A percentile compares a stretch with the other conserved stretches of the same genome.
These are phyloP conservation scores for Bradypodion ventrale DNA, from an alignment of 2,797 vertebrate genomes.

Conservation along the genomic window DNA sequence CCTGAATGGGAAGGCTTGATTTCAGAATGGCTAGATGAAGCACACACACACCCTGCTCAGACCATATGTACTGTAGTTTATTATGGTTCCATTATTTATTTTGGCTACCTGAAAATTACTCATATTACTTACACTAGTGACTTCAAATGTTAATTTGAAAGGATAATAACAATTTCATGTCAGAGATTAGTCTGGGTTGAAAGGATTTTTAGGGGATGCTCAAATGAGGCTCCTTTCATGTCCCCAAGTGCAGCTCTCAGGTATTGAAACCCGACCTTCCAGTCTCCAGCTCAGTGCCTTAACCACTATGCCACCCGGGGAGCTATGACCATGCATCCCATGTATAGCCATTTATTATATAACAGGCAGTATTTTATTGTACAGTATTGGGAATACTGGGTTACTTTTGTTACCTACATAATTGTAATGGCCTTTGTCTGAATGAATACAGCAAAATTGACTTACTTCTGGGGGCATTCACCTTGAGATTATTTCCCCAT, in stretches of 20 bases:
- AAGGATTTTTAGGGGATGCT: too few relatives aligned
- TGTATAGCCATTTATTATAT: background rate
- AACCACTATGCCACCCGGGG: too few relatives aligned
- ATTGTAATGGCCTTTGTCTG: background rate
- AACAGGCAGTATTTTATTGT: background rate
- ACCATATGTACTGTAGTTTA: too few relatives aligned
- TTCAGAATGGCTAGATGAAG: too few relatives aligned
- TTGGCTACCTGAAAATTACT: background rate
- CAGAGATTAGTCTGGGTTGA: too few relatives aligned
- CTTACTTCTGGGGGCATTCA: background rate
- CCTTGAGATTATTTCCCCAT: background rate
- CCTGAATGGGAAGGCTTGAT: too few relatives aligned
- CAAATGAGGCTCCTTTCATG: too few relatives aligned
- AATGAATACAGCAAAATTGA: background rate
- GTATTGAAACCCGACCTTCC: too few relatives aligned
- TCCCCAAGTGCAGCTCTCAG: too few relatives aligned
- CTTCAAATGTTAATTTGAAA: background rate
- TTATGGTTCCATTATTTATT: background rate
- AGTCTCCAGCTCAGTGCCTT: too few relatives aligned
- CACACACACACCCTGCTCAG: too few relatives aligned
- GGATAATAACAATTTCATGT: too few relatives aligned
- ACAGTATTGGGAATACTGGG: background rate
- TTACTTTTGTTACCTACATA: background rate
- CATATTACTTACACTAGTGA: background rate
- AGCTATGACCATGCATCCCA: background rate